These are phyloP conservation scores for Eremophila alpestris DNA, from an alignment of 2,797 vertebrate genomes.

Conservation along the genomic window DNA sequence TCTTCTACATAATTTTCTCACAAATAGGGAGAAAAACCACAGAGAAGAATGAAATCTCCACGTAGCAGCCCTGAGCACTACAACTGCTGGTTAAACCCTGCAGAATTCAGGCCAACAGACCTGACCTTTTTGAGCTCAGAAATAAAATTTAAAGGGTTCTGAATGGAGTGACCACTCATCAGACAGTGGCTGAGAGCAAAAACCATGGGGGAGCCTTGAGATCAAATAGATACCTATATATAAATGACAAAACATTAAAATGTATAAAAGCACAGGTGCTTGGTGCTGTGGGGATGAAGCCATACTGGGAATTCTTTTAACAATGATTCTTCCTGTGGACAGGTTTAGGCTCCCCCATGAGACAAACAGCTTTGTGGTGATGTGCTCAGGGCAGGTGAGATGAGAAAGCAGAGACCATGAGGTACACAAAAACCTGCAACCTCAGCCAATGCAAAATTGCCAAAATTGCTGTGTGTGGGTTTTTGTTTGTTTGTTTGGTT, in stretches of 20 bases:
- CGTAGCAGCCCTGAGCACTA: neutral
- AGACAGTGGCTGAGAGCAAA: neutral
- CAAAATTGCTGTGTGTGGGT: too few relatives aligned
- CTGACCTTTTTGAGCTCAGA: neutral
- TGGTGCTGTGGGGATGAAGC: neutral
- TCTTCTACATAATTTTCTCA: neutral
- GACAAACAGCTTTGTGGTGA: neutral
- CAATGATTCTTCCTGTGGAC: neutral
- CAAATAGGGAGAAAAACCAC: neutral
- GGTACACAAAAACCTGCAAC: neutral
- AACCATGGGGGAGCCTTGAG: neutral
- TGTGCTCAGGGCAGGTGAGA: neutral
- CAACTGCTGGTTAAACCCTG: neutral
- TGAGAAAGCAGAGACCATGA: neutral
- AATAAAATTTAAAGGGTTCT: neutral
- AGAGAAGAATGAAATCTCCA: neutral
- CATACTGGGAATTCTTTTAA: accelerated
- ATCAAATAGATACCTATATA: neutral
- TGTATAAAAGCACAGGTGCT: neutral
- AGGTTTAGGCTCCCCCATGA: neutral
- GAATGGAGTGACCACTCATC: neutral
- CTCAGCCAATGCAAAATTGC: neutral
- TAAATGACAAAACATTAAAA: neutral
- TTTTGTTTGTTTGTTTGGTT: too few relatives aligned
- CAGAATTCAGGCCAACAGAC: neutral